Percentiles rank a stretch among this genome's conserved stretches.
These are phyloP conservation scores for Trachurus trachurus DNA, from an alignment of 2,797 vertebrate genomes.

Conservation along the genomic window DNA sequence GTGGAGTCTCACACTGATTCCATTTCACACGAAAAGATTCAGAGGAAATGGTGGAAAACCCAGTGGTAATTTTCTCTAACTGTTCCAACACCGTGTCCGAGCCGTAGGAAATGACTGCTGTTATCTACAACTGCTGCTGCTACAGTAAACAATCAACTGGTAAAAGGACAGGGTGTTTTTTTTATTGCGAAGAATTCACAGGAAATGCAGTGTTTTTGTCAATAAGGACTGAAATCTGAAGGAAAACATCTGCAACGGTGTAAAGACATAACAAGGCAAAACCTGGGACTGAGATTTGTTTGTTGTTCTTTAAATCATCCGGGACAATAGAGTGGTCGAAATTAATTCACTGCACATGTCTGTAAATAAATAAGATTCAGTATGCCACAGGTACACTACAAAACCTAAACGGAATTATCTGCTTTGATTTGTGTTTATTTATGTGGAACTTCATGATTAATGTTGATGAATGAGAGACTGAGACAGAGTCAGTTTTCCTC, in stretches of 20 bases:
- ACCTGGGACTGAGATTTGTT: not conserved
- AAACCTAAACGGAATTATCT: too few species aligned
- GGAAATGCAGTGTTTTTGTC: not conserved
- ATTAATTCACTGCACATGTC: too few species aligned
- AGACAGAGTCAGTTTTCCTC: constrained; percentile 20
- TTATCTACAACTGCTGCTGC: not conserved
- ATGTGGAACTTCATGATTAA: not conserved
- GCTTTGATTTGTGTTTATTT: not conserved
- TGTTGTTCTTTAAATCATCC: not conserved
- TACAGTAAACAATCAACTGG: not conserved
- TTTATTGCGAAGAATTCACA: not conserved
- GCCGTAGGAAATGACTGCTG: not conserved
- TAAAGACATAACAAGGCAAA: not conserved
- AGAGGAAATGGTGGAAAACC: not conserved
- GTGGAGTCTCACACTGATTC: not conserved
- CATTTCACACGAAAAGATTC: not conserved
- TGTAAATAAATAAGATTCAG: too few species aligned
- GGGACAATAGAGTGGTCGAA: too few species aligned
- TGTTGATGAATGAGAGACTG: not conserved
- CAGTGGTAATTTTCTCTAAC: not conserved
- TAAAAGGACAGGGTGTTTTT: not conserved
- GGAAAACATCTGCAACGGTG: not conserved
- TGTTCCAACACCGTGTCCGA: not conserved
- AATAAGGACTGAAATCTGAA: not conserved
- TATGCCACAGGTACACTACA: too few species aligned